These are phyloP conservation scores for Papilio dardanus DNA, from an alignment of 1,140 invertebrate species.

Conservation along the genomic window DNA sequence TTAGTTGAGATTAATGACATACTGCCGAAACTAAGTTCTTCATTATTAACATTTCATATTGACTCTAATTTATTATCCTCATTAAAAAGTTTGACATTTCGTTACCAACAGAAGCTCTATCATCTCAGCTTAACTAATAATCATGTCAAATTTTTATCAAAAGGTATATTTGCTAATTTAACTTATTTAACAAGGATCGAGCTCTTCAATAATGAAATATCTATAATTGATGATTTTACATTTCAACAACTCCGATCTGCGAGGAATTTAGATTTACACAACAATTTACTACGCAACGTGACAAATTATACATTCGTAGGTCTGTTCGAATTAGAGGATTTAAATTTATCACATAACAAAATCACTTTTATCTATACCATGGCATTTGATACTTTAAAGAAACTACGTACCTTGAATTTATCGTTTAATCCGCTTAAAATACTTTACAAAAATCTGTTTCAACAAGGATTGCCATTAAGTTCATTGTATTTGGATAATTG, in stretches of 20 bases:
- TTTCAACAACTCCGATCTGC: slow-evolving; percentile 68
- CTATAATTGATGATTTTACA: slow-evolving; percentile 72
- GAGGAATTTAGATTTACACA: slow-evolving; percentile 73
- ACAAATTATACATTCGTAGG: slow-evolving; percentile 85
- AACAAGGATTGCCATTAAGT: slow-evolving; percentile 84
- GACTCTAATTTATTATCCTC: slow-evolving; percentile 65
- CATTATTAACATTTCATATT: slow-evolving; percentile 63
- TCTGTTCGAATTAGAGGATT: slow-evolving; percentile 87
- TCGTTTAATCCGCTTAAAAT: slow-evolving; percentile 86
- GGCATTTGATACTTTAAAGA: slow-evolving; percentile 85
- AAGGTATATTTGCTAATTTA: slow-evolving; percentile 67
- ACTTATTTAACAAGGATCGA: slow-evolving; percentile 65
- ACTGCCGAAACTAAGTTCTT: slow-evolving; percentile 66
- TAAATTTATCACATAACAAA: slow-evolving; percentile 85
- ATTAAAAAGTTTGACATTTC: slow-evolving; percentile 63
- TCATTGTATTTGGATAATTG: slow-evolving; percentile 84
- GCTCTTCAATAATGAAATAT: slow-evolving; percentile 68
- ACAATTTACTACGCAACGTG: slow-evolving; percentile 77
- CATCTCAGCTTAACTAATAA: slow-evolving; percentile 70
- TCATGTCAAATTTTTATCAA: slow-evolving; percentile 69
- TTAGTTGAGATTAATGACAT: slow-evolving; percentile 66
- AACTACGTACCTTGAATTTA: slow-evolving; percentile 85
- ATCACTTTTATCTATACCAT: slow-evolving; percentile 85
- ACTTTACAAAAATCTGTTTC: slow-evolving; percentile 85
- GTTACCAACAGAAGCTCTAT: slow-evolving; percentile 62